phyloP scores from a whole-genome alignment of 2,113 vertebrate species.

The Seriola quinqueradiata region DNA sequence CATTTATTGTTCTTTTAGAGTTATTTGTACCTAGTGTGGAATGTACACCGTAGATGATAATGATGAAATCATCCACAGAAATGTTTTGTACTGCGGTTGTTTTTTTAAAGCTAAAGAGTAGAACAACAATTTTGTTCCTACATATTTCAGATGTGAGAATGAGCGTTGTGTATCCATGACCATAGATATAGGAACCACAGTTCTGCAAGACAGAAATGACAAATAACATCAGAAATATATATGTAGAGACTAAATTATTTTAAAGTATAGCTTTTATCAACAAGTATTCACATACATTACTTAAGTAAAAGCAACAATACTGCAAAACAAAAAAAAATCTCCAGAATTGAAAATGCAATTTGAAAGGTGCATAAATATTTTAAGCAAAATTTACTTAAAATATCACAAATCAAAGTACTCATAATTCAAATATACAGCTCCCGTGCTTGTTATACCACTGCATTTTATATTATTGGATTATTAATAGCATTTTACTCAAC shows the following conservation, averaged over 20 bases:
- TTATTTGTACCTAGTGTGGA: constrained; percentile 50
- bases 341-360: background rate
- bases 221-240: background rate
- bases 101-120: background rate
- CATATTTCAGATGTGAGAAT: background rate
- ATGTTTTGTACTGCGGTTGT: background rate
- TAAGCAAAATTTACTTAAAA: background rate
- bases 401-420: background rate
- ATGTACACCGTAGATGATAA: constrained; percentile 50
- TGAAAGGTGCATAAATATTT: background rate
- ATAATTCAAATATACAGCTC: background rate
- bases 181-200: background rate
- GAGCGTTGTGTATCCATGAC: background rate
- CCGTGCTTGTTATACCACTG: background rate
- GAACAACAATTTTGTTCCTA: constrained; percentile 5
- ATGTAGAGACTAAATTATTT: background rate
- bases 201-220: background rate
- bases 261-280: background rate
- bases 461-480: background rate
- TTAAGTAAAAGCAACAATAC: background rate
- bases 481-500: background rate
- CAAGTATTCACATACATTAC: background rate
- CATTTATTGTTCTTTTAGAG: constrained; percentile 70
- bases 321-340: background rate
- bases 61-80: constrained; percentile 15